phyloP scores from a whole-genome alignment of 2,113 vertebrate species.

The Phyllopteryx taeniolatus region DNA sequence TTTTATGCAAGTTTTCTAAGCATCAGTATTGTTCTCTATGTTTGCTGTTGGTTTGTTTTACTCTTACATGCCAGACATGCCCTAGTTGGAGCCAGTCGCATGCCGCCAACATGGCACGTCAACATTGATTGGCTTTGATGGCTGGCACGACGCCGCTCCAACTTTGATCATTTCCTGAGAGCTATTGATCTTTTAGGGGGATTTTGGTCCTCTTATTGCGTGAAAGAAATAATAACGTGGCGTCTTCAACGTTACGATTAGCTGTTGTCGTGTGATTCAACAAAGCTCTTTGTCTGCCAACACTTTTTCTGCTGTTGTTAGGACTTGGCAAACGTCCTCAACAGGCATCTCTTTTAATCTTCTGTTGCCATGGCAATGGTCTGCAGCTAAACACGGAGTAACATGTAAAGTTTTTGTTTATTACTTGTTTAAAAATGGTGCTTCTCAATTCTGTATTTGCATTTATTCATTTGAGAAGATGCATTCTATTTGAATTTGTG shows the following conservation, averaged over 20 bases:
- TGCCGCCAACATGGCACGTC: constrained; percentile 48
- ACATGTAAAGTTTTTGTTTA: constrained; percentile 56
- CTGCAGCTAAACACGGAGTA: constrained; percentile 47
- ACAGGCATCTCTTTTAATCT: constrained; percentile 64
- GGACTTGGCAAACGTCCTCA: constrained; percentile 49
- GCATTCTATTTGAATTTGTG: constrained; percentile 7
- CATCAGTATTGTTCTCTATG: constrained; percentile 16
- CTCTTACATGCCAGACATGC: constrained; percentile 27
- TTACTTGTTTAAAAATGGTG: constrained; percentile 52
- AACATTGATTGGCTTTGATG: constrained; percentile 62
- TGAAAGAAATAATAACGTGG: constrained; percentile 21
- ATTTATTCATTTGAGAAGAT: constrained; percentile 14
- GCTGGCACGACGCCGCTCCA: constrained; percentile 44
- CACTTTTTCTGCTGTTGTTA: constrained; percentile 41
- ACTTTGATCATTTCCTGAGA: constrained; percentile 68
- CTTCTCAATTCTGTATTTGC: constrained; percentile 45
- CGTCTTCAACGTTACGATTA: constrained; percentile 38
- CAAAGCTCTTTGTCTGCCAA: constrained; percentile 52
- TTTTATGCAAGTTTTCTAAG: constrained; percentile 70
- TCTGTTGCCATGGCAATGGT: constrained; percentile 74
- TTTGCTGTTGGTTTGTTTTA: constrained; percentile 26
- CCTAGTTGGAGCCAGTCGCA: constrained; percentile 30
- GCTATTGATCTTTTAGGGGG: constrained; percentile 56
- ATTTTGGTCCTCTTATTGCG: constrained; percentile 39
- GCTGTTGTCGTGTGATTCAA: constrained; percentile 36